Base-by-base conservation (phyloP, 2,113 vertebrate species). In the Eudyptes chrysolophus region DNA sequence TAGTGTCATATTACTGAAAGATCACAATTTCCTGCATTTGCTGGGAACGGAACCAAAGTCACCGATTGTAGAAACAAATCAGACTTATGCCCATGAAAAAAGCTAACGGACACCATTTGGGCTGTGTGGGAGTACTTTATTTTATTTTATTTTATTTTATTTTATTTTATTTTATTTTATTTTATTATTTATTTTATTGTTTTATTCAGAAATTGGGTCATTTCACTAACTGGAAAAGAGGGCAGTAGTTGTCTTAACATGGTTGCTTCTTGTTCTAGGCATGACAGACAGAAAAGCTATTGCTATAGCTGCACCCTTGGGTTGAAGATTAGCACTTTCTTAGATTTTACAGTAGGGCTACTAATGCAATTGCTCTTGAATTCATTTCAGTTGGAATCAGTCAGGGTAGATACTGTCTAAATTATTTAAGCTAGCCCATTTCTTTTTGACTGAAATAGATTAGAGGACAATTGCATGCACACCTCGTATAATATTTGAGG, bases 11-110 rank as follows among this genome's bases (percentile, higher is more conserved):
- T 94, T 92, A 74, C 30, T 38, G 75, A 74, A 95, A 91, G 64
- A 95, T 87, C 69, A 52, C 26, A 36, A 44, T 96, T 90, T 96
- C 84, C 52, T 91, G 7, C 30, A 10, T 89, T 93, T 96, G 14
- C 71, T 92, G 75, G 24, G 65, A 92, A 65, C 13, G 16, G 57
- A 90, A 55, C 32, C 49, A 76, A 92, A 95, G 32, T 34, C 78
- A 80, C 13, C 52, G 61, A 78, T 62, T 2, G 2, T 8, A 84
- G 42, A 90, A 96, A 71, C 17, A 77, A 84, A 90, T 64, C 38
- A 79, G 75, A 36, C 17, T 77, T 92, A 79, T 17, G 24, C 19
- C 21, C 7, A 14, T 84, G 76, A 84, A 88, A 26, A 85, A 91
- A 93, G 18, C 16, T 62, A 84, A 24, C 16, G 77, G 81, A 86